Conservation (phyloP, 2,888 invertebrate genomes). For the Litoditis marina region DNA sequence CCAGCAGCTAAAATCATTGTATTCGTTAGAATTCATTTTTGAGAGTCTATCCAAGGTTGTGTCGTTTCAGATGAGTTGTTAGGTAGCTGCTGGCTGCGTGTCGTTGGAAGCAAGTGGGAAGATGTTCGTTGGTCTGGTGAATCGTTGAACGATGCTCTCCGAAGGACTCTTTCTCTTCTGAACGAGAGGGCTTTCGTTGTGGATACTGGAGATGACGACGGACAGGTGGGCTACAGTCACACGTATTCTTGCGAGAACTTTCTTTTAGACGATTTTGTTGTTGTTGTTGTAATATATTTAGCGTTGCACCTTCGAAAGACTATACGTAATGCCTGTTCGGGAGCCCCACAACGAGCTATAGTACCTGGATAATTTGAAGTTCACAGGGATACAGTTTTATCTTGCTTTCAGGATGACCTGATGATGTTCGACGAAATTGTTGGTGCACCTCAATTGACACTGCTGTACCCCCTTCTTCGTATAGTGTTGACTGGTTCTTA, state of each 20-base stretch:
- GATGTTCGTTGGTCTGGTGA: conserved; percentile 44
- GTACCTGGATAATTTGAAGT: no score
- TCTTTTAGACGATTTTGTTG: no score
- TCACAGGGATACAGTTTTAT: no score
- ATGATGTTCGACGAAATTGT: conserved; percentile 38
- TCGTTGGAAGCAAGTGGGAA: conserved; percentile 39
- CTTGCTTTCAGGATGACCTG: conserved; percentile 24
- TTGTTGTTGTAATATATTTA: no score
- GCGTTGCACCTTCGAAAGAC: no score
- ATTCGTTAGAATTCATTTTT: no score
- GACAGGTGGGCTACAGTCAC: conserved; percentile 16
- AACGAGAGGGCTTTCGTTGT: conserved; percentile 44
- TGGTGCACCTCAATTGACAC: conserved; percentile 39
- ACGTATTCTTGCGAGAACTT: no score
- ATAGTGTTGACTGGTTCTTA: conserved; percentile 22
- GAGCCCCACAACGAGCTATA: no score
- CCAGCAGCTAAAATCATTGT: no score
- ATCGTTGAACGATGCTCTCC: conserved; percentile 39
- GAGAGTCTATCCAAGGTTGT: no score
- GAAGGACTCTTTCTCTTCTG: conserved; percentile 43
- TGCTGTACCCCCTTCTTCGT: conserved; percentile 39
- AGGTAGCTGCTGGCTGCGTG: conserved; percentile 46
- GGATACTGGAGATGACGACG: conserved; percentile 46
- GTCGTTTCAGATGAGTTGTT: conserved; percentile 44
- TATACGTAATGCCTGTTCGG: no score